Evolutionary conservation across 2,113 vertebrate species (phyloP).

Genomic region (Nerophis lumbriciformis): DNA sequence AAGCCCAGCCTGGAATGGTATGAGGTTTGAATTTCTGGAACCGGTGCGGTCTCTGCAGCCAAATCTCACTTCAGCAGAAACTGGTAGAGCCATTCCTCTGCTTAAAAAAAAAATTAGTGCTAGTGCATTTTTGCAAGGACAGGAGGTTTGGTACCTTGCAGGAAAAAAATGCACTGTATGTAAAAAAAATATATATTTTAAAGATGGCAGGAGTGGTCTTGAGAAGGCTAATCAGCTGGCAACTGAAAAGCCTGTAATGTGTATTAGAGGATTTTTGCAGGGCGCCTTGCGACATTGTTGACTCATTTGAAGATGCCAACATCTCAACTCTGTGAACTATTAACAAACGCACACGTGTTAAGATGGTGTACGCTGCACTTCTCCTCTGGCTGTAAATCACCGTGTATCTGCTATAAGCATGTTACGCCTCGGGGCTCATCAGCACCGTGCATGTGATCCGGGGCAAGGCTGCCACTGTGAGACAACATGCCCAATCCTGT

Average conservation of each 20-base stretch:
- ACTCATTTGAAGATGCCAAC: constrained; percentile 66
- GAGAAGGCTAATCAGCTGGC: constrained; percentile 65
- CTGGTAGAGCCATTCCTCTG: constrained; percentile 69
- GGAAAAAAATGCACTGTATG: constrained; percentile 55
- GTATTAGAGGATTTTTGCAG: constrained; percentile 65
- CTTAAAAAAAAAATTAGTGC: constrained; percentile 77
- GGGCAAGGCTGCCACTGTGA: constrained; percentile 51
- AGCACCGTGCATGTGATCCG: constrained; percentile 49
- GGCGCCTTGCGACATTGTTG: constrained; percentile 58
- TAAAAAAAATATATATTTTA: constrained; percentile 51
- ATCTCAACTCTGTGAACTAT: constrained; percentile 60
- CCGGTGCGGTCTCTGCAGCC: constrained; percentile 87
- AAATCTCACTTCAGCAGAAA: constrained; percentile 98
- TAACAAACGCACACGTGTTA: constrained; percentile 62
- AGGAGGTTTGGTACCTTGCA: constrained; percentile 64
- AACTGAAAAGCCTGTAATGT: constrained; percentile 62
- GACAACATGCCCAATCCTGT: constrained; percentile 70
- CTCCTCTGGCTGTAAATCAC: constrained; percentile 54
- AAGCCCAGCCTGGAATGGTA: constrained; percentile 97
- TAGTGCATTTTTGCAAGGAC: constrained; percentile 77
- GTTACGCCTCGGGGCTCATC: constrained; percentile 61
- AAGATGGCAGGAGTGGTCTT: constrained; percentile 63
- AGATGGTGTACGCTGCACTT: constrained; percentile 64
- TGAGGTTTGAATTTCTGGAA: constrained; percentile 99
- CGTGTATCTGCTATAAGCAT: constrained; percentile 62